Base-by-base conservation (phyloP, 2,797 vertebrate species). In the Tragopan temminckii region DNA sequence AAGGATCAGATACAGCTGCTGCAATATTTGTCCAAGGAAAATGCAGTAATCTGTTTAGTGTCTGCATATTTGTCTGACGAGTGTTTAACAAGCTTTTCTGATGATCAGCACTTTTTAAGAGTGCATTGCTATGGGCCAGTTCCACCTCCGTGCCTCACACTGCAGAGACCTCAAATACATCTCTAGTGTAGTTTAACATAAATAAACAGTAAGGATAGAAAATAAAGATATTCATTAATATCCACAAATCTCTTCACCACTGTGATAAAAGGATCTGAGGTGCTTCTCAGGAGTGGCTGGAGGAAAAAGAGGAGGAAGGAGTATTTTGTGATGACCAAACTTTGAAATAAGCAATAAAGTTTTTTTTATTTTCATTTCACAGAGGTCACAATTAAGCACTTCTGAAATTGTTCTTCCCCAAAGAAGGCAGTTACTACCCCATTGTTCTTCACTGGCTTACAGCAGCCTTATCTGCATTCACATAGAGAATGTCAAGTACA, bases 11-110 rank as follows among this genome's bases (percentile, higher is more conserved):
- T 55, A 43, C 63, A 81, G 71, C 75, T 90, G 71, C 31, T 93
- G 89, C 62, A 80, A 52, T 46, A 38, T 89, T 89, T 90, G 70
- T 69, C 67, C 7, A 0, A 88, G 81, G 38, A 92, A 84, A 59
- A 74, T 45, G 59, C 63, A 89, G n/a, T 15, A 62, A 72, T 62
- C 58, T 94, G 70, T 86, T 88, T 64, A 84, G 50, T 55, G 67
- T 90, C 78, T 81, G 87, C 67, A 72, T 89, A 81, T 64, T 92
- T 94, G 68, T 93, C 75, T 92, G 35, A 84, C 53, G 59, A 58
- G 38, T 18, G 25, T 20, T 88, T 74, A 80, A 38, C 13, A 74
- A 69, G 66, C 27, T 5, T 1, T 21, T n/a, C 50, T 31, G 35
- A 48, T 50, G 59, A 95, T 58, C 71, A 91, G 82, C 46, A 58